Conservation (phyloP, 2,797 vertebrate genomes). For the Chaunax sp. region DNA sequence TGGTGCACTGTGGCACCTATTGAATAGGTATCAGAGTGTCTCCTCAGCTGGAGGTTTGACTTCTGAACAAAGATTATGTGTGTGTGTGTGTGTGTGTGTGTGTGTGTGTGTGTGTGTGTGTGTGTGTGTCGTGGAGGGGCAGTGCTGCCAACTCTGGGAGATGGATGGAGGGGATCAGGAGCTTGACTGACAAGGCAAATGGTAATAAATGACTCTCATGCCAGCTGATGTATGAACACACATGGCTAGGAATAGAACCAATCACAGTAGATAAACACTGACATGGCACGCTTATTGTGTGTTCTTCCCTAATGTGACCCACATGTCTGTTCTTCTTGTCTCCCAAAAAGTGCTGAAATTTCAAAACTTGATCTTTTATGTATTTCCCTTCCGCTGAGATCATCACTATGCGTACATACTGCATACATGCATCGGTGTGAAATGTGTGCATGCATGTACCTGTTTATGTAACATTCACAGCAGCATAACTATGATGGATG, state of each 20-base stretch:
- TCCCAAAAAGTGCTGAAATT: neutral
- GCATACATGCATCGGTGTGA: constrained; percentile 3
- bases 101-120: neutral
- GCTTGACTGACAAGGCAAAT: constrained; percentile 75
- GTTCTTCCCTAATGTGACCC: constrained; percentile 29
- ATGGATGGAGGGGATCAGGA: constrained; percentile 62
- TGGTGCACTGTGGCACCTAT: constrained; percentile 4
- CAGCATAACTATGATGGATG: constrained; percentile 70
- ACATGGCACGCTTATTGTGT: constrained; percentile 43
- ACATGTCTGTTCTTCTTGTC: constrained; percentile 8
- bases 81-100: neutral
- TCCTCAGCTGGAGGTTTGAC: constrained; percentile 55
- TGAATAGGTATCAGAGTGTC: constrained; percentile 60
- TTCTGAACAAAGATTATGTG: constrained; percentile 50
- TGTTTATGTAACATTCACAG: constrained; percentile 35
- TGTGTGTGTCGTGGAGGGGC: neutral
- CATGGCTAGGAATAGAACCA: constrained; percentile 46
- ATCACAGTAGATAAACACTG: constrained; percentile 65
- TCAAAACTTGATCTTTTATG: constrained; percentile 1
- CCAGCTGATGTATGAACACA: constrained; percentile 54
- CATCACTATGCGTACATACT: neutral
- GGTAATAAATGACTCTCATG: constrained; percentile 70
- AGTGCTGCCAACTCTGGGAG: constrained; percentile 32
- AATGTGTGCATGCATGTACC: constrained; percentile 12
- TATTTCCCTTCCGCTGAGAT: constrained; percentile 10